Evolutionary conservation across 2,888 invertebrate genomes (phyloP), one percentile per base, ranked within the genome.

Genomic region (Drosophila hawaiiensis): DNA sequence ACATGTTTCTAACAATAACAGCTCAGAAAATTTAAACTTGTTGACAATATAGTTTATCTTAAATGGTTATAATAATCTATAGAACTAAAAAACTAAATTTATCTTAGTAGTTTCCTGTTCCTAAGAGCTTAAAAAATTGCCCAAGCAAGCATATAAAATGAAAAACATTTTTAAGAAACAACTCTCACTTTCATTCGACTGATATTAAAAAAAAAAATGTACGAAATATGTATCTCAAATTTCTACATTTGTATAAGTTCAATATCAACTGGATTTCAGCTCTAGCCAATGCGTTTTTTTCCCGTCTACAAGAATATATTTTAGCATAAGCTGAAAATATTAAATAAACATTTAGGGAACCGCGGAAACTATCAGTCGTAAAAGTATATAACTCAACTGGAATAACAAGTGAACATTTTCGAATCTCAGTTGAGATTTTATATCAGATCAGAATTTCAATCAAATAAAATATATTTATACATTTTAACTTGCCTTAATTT

Each of bases 1-100:
- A 61, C 37, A 64, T 28, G 3, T 14, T 50, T 28, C 22, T 9
- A 35, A 29, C 16, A 41, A 31, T 16, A 81, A 83, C 73, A 76
- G 73, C 9, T 16, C 16, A 16, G 47, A 25, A 16, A 9, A 47
- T 25, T 25, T 1, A 0, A 25, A 2, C 47, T 47, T 47, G 14
- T 47, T 47, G 12, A 14, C 16, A 43, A 22, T 12, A 43, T 22
- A 6, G 5, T 12, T 43, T 3, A 43, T 43, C 43, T 12, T 1
- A 43, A 43, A 43, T 22, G 22, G 0, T 47, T 25, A 25, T 16
- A 1, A 16, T 16, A 25, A 47, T 47, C 9, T 25, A 47, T 47
- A 7, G 4, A 25, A 16, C 16, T 25, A 9, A 4, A 9, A 7
- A 16, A 16, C 7, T 47, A 16, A 0, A 4, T 16, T 47, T 9